Evolutionary conservation across 1,140 invertebrate genomes (phyloP).

Genomic region (Psix sp.): DNA sequence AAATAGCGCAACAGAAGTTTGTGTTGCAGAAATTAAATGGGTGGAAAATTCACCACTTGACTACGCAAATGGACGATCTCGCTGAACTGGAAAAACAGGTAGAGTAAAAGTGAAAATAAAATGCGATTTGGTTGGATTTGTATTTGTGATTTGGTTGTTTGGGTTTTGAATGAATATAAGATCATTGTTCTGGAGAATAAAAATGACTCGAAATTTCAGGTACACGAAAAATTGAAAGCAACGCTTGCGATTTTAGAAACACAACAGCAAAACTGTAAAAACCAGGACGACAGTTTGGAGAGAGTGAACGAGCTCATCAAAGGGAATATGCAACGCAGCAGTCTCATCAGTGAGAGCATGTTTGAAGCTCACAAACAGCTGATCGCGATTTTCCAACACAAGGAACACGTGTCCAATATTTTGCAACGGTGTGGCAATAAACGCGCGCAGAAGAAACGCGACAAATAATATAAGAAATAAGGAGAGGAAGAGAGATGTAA

Average conservation of each 20-base stretch:
- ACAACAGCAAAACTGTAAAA: constrained; percentile 78
- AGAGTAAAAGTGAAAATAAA: constrained; percentile 61
- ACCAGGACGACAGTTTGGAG: constrained; percentile 83
- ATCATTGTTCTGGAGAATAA: constrained; percentile 10
- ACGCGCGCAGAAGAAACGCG: constrained; percentile 92
- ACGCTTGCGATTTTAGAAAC: constrained; percentile 83
- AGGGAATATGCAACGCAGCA: constrained; percentile 96
- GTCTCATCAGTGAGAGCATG: constrained; percentile 94
- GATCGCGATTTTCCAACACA: constrained; percentile 93
- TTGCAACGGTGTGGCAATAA: constrained; percentile 93
- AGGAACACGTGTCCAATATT: constrained; percentile 90
- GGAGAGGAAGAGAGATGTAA: constrained; percentile 6
- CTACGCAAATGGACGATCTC: constrained; percentile 94
- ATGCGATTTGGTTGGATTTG: neutral
- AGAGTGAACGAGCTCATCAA: constrained; percentile 87
- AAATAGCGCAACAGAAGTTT: constrained; percentile 92
- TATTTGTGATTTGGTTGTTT: neutral
- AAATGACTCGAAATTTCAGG: constrained; percentile 73
- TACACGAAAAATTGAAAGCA: constrained; percentile 81
- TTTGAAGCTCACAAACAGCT: constrained; percentile 90
- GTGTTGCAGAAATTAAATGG: constrained; percentile 93
- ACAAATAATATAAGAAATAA: constrained; percentile 74
- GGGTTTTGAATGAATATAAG: constrained; percentile 4
- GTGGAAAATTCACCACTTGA: constrained; percentile 96
- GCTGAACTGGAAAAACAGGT: constrained; percentile 80